phyloP scores from a whole-genome alignment of 2,113 vertebrate genomes.

The Sander vitreus region DNA sequence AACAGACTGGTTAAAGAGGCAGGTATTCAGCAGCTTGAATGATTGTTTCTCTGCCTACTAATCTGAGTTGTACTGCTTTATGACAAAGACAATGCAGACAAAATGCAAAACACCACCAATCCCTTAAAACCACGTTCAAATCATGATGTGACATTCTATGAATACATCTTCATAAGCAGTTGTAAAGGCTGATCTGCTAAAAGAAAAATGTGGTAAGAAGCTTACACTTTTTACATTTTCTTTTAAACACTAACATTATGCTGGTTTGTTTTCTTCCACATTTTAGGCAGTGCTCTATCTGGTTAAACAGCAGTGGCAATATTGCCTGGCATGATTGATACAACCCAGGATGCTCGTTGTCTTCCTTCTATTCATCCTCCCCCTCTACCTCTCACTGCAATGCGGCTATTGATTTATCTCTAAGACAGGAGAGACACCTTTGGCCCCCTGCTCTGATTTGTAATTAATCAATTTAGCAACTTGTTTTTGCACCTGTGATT shows the following conservation, averaged over 20 bases:
- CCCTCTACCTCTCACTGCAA: neutral
- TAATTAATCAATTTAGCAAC: slow-evolving; percentile 49
- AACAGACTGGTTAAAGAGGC: neutral
- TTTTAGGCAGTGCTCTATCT: neutral
- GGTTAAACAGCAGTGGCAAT: neutral
- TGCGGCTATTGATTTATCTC: slow-evolving; percentile 43
- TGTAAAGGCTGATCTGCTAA: neutral
- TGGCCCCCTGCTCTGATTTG: slow-evolving; percentile 26
- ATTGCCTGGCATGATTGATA: slow-evolving; percentile 18
- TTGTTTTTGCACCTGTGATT: slow-evolving; percentile 27
- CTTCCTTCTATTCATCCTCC: slow-evolving; percentile 15
- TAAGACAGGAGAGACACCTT: slow-evolving; percentile 24
- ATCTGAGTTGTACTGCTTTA: neutral
- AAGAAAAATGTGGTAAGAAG: neutral
- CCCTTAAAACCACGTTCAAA: neutral
- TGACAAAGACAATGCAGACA: no score
- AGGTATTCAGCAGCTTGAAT: neutral
- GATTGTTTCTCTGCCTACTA: neutral
- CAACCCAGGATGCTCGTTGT: slow-evolving; percentile 1
- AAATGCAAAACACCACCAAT: neutral
- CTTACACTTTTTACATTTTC: neutral
- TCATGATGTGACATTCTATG: neutral
- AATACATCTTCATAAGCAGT: neutral
- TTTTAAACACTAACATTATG: neutral
- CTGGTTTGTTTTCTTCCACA: neutral